A percentile compares a stretch with the other conserved stretches of the same genome.
Conservation (phyloP, 2,113 vertebrate species). For the Mystacornis crossleyi region DNA sequence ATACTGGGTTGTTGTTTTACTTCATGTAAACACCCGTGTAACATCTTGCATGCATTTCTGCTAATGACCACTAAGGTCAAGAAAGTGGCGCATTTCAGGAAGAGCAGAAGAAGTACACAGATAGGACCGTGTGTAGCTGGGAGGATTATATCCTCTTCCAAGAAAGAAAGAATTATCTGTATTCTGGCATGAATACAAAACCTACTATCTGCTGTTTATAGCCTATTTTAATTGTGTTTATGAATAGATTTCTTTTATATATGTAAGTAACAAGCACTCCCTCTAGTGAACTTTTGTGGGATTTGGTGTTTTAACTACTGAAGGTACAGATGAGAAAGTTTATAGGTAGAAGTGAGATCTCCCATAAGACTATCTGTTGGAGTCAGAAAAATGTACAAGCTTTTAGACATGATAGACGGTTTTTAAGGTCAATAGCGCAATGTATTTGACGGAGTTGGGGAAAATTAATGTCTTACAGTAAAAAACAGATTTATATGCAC, state of each 20-base stretch:
- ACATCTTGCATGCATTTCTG: not conserved
- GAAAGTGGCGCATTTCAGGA: not conserved
- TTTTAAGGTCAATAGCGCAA: not conserved
- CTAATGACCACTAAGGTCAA: not conserved
- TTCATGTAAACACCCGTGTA: not conserved
- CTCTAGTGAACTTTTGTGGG: constrained; percentile 10
- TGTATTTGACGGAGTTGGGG: not conserved
- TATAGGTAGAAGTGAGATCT: not conserved
- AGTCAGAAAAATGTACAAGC: not conserved
- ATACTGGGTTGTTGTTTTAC: not conserved
- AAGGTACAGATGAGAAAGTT: not conserved
- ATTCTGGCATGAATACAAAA: not conserved
- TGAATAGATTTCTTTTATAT: not conserved
- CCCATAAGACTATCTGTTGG: not conserved
- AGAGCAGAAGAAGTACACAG: not conserved
- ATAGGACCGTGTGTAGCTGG: not conserved
- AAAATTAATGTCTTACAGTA: not conserved
- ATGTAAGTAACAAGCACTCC: not conserved
- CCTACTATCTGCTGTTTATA: not conserved
- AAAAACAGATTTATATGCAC: not conserved
- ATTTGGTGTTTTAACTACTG: not conserved
- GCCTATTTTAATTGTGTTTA: not conserved
- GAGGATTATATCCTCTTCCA: not conserved
- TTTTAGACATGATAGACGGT: not conserved
- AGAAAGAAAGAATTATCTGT: not conserved